Percentiles rank a stretch among this genome's conserved stretches.
Evolutionary conservation across 2,888 invertebrate species (phyloP).

Genomic region (Monoplex corrugatus): DNA sequence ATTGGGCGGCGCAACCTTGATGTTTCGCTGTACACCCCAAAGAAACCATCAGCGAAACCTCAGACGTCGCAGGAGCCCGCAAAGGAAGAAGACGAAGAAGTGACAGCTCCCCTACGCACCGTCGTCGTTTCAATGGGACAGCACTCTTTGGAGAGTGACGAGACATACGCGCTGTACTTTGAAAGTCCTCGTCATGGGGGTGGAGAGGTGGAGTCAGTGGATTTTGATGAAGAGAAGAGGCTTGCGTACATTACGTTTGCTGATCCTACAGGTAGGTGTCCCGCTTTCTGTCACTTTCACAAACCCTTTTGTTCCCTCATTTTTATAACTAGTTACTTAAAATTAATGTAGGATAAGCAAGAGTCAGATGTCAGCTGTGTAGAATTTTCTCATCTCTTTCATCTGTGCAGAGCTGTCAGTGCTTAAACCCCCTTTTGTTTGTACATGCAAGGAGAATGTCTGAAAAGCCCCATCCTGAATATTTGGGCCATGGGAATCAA

Average conservation of each 20-base stretch:
- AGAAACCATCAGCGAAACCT: background rate
- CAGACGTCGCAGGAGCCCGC: background rate
- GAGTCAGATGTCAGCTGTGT: background rate
- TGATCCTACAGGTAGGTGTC: conserved; percentile 29
- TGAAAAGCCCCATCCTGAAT: too few relatives aligned
- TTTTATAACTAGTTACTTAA: background rate
- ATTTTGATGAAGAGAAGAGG: conserved; percentile 31
- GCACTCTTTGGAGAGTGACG: conserved; percentile 6
- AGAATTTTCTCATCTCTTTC: background rate
- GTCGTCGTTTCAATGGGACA: background rate
- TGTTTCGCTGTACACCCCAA: conserved; percentile 14
- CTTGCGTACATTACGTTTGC: conserved; percentile 31
- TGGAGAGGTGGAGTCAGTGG: conserved; percentile 36
- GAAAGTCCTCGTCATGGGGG: conserved; percentile 38
- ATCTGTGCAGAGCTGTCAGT: too few relatives aligned
- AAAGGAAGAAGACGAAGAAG: conserved; percentile 37
- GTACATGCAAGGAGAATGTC: too few relatives aligned
- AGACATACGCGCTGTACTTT: conserved; percentile 42
- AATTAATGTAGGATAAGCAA: background rate
- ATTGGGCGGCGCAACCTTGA: conserved; percentile 25
- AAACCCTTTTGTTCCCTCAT: background rate
- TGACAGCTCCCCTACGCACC: background rate
- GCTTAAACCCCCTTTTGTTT: too few relatives aligned
- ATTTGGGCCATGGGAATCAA: too few relatives aligned
- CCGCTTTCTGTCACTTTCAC: background rate